phyloP scores from a whole-genome alignment of 2,888 invertebrate genomes.

The Punctoribates punctum region DNA sequence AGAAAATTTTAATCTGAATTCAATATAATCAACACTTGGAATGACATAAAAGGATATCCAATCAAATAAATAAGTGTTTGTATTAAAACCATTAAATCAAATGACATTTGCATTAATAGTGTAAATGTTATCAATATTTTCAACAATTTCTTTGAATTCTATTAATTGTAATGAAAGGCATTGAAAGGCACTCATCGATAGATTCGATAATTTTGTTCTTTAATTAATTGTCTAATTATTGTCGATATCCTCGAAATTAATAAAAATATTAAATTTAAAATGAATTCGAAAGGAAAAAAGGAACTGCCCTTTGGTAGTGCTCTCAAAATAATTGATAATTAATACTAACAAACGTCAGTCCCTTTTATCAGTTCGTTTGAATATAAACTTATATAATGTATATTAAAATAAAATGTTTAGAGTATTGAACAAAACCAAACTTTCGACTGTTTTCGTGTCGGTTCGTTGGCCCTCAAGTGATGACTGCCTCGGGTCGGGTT shows the following conservation, averaged over 20 bases:
- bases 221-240: not conserved
- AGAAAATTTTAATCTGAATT: not conserved
- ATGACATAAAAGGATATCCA: slow-evolving; percentile 30
- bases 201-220: not conserved
- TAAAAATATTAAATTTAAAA: no score
- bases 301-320: no score
- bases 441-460: slow-evolving; percentile 64
- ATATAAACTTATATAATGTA: not conserved
- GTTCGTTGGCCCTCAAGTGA: slow-evolving; percentile 72
- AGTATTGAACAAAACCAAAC: slow-evolving; percentile 84
- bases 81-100: not conserved
- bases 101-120: no score
- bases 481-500: slow-evolving; percentile 77
- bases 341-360: no score
- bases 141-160: no score
- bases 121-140: no score
- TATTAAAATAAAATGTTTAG: slow-evolving; percentile 53
- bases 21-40: slow-evolving; percentile 3
- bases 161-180: not conserved
- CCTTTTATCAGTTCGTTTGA: not conserved
- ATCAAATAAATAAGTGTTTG: slow-evolving; percentile 2
- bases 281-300: no score
- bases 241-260: not conserved
- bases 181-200: slow-evolving; percentile 12
- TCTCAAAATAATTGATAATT: no score